Conservation (phyloP, 2,797 vertebrate species). For the Danio tinwini region DNA sequence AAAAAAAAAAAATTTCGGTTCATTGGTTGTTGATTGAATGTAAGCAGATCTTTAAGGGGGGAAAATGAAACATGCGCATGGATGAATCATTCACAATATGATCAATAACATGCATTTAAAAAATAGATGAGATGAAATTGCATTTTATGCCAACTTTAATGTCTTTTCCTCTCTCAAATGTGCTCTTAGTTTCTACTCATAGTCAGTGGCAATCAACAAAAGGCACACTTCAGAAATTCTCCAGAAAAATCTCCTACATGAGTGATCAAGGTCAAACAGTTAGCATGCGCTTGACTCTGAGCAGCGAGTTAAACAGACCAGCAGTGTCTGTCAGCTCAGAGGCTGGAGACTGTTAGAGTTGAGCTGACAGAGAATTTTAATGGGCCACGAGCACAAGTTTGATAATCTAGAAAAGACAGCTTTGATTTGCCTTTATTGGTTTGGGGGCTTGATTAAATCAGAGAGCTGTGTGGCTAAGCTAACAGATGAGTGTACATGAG, state of each 20-base stretch:
- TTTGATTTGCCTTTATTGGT: slow-evolving; percentile 49
- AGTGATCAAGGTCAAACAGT: slow-evolving; percentile 35
- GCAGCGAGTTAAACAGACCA: slow-evolving; percentile 12
- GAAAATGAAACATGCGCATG: neutral
- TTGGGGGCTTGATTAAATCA: slow-evolving; percentile 46
- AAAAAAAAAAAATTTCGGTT: neutral
- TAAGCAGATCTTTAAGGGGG: neutral
- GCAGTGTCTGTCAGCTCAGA: slow-evolving; percentile 27
- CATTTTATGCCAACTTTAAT: neutral
- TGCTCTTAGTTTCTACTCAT: neutral
- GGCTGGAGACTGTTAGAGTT: slow-evolving; percentile 26
- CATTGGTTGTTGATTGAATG: neutral
- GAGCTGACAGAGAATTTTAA: slow-evolving; percentile 43
- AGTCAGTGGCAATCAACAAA: slow-evolving; percentile 12
- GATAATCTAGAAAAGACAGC: slow-evolving; percentile 41
- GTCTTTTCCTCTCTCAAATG: neutral
- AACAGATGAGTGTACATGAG: slow-evolving; percentile 32
- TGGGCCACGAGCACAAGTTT: slow-evolving; percentile 41
- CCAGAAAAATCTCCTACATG: neutral
- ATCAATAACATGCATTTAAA: neutral
- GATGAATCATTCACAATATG: neutral
- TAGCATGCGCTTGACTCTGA: slow-evolving; percentile 30
- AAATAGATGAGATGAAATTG: neutral
- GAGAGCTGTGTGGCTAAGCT: slow-evolving; percentile 32
- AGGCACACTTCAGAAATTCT: neutral